A percentile compares a stretch with the other conserved stretches of the same genome.
These are phyloP conservation scores for Brotogeris chrysoptera DNA, from an alignment of 2,797 vertebrate genomes.

Conservation along the genomic window DNA sequence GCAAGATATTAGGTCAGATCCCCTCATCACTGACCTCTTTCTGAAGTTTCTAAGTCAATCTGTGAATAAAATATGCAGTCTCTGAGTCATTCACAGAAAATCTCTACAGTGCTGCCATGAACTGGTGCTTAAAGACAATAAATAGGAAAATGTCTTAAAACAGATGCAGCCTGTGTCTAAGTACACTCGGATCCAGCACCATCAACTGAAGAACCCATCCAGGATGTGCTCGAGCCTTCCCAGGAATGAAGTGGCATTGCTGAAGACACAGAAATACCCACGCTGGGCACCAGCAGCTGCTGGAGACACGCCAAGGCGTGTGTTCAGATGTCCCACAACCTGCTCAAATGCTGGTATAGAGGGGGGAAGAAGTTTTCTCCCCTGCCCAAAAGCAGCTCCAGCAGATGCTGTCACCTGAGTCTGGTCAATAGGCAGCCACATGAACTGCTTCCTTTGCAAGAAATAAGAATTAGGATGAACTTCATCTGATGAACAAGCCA, in stretches of 20 bases:
- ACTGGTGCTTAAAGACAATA: not conserved
- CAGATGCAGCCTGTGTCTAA: not conserved
- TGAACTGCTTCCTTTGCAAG: not conserved
- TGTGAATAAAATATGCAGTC: not conserved
- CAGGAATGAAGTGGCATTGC: not conserved
- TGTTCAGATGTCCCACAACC: not conserved
- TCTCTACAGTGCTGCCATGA: not conserved
- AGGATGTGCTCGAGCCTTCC: not conserved
- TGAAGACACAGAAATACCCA: not conserved
- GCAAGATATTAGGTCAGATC: not conserved
- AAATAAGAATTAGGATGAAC: not conserved
- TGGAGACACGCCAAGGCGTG: not conserved
- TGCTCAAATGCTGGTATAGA: not conserved
- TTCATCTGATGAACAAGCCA: not conserved
- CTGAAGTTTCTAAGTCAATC: not conserved
- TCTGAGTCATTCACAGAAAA: not conserved
- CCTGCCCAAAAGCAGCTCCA: not conserved
- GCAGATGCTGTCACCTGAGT: not conserved
- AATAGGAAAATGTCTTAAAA: not conserved
- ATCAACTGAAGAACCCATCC: not conserved
- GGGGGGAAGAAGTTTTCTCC: not conserved
- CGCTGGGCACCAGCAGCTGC: accelerated
- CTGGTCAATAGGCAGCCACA: not conserved
- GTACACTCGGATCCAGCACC: not conserved
- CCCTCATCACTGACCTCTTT: not conserved